Conservation (phyloP, 2,888 invertebrate species). For the Diarsia mendica region DNA sequence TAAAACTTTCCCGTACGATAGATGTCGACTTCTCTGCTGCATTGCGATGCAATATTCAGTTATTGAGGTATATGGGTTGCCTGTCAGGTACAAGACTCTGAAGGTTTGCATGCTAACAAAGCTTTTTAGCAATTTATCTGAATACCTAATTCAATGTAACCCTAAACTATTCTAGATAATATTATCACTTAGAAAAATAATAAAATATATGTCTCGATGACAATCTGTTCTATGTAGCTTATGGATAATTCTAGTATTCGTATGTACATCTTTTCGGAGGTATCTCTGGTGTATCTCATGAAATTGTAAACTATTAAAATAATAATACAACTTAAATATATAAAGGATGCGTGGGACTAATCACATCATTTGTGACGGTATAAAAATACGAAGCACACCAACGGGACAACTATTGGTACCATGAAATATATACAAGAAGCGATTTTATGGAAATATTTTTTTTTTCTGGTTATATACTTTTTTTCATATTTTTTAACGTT, state of each 20-base stretch:
- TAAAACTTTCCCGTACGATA: slow-evolving; percentile 9
- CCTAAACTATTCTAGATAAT: slow-evolving; percentile 30
- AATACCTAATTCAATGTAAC: slow-evolving; percentile 29
- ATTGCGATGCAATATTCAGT: slow-evolving; percentile 43
- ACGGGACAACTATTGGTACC: slow-evolving; percentile 47
- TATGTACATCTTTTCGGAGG: slow-evolving; percentile 65
- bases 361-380: slow-evolving; percentile 49
- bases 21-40: slow-evolving; percentile 21
- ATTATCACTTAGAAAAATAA: slow-evolving; percentile 27
- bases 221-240: slow-evolving; percentile 40
- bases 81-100: slow-evolving; percentile 69
- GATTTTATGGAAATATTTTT: neutral
- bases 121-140: slow-evolving; percentile 29
- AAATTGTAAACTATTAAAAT: slow-evolving; percentile 59
- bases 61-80: slow-evolving; percentile 46
- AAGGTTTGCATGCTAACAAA: slow-evolving; percentile 49
- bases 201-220: slow-evolving; percentile 42
- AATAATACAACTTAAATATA: slow-evolving; percentile 23
- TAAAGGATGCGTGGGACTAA: slow-evolving; percentile 57
- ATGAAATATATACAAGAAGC: slow-evolving; percentile 34
- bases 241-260: slow-evolving; percentile 59
- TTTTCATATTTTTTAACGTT: neutral
- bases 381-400: slow-evolving; percentile 57
- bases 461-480: neutral
- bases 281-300: slow-evolving; percentile 70